phyloP scores from a whole-genome alignment of 1,140 invertebrate species.

The Dreissena rostriformis region DNA sequence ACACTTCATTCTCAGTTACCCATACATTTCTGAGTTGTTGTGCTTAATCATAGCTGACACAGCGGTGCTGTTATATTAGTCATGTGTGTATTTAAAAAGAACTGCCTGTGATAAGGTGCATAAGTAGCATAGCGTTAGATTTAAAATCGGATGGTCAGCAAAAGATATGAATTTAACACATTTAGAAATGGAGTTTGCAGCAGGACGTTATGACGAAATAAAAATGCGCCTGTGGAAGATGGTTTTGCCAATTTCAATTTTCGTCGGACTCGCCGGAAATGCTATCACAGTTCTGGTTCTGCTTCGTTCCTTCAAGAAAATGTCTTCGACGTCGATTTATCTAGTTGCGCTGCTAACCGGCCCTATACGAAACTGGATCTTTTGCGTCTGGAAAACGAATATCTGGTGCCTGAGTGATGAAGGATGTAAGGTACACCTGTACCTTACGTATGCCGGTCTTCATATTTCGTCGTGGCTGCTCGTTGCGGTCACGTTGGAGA shows the following conservation, averaged over 20 bases:
- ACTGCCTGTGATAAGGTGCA: no score
- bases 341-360: conserved; percentile 60
- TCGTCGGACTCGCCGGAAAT: conserved; percentile 62
- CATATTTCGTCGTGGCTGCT: background rate
- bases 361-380: conserved; percentile 63
- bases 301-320: conserved; percentile 22
- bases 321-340: conserved; percentile 57
- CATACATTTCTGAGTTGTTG: no score
- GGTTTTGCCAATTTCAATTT: conserved; percentile 56
- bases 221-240: conserved; percentile 28
- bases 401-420: conserved; percentile 43
- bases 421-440: conserved; percentile 58
- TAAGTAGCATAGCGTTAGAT: no score
- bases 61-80: no score
- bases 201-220: conserved; percentile 40
- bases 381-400: conserved; percentile 48
- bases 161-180: no score
- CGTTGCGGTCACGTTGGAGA: background rate
- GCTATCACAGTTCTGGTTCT: conserved; percentile 56
- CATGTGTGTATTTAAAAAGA: no score
- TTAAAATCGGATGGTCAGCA: no score
- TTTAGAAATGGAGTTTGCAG: no score
- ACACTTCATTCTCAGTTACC: no score
- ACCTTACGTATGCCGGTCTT: background rate
- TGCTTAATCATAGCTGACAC: no score